Evolutionary conservation across 2,797 vertebrate genomes (phyloP).

Genomic region (Parambassis ranga): DNA sequence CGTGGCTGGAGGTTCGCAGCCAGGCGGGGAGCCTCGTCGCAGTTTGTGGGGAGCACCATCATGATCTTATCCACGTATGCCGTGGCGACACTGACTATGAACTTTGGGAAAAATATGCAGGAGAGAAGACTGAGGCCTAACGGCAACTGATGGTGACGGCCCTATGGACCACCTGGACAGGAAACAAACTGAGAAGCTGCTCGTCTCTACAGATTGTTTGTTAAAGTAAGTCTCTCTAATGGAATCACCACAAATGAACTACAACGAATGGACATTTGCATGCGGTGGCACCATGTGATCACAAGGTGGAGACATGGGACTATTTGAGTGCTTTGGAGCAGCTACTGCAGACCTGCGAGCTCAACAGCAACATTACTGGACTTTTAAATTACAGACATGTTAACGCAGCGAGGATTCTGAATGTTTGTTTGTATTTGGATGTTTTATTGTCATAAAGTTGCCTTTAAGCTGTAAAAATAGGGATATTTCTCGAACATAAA

Average conservation of each 20-base stretch:
- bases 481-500: background rate
- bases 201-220: no score
- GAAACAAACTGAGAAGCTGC: no score
- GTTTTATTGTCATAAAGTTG: conserved; percentile 3
- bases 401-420: background rate
- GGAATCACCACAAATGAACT: background rate
- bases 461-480: conserved; percentile 3
- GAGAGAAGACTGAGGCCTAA: conserved; percentile 44
- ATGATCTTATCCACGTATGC: conserved; percentile 64
- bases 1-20: conserved; percentile 12
- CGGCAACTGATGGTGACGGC: conserved; percentile 2
- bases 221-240: no score
- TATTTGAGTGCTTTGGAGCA: background rate
- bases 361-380: background rate
- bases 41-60: conserved; percentile 66
- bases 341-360: background rate
- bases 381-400: background rate
- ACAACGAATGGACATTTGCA: background rate
- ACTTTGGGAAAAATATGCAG: conserved; percentile 57
- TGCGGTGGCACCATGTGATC: conserved; percentile 45
- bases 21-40: conserved; percentile 55
- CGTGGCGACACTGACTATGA: conserved; percentile 55
- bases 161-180: background rate
- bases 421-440: background rate
- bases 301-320: conserved; percentile 58